These are phyloP conservation scores for Agrypnia vestita DNA, from an alignment of 1,140 invertebrate genomes.

Conservation along the genomic window DNA sequence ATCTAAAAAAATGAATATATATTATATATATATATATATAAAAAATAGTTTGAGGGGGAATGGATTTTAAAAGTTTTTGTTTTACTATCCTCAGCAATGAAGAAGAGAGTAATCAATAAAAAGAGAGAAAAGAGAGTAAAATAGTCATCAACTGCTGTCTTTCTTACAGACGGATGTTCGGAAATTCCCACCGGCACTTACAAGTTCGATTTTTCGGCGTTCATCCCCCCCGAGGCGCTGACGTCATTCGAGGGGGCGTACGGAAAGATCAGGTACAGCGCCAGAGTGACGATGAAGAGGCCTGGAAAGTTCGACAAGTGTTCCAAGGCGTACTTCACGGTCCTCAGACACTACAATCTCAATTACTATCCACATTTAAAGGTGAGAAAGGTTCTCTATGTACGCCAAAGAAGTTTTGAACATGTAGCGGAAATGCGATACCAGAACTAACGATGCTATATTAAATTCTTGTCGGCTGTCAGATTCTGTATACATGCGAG, in stretches of 20 bases:
- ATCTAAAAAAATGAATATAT: too few species aligned
- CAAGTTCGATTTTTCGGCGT: slow-evolving; percentile 23
- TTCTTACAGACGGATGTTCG: not conserved
- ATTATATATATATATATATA: too few species aligned
- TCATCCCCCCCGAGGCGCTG: slow-evolving; percentile 7
- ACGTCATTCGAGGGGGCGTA: slow-evolving; percentile 27
- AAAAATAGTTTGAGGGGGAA: too few species aligned
- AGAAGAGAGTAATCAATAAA: too few species aligned
- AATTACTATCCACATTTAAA: not conserved
- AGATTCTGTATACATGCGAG: too few species aligned
- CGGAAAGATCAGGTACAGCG: slow-evolving; percentile 21
- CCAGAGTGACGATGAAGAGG: slow-evolving; percentile 29
- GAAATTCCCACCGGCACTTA: not conserved
- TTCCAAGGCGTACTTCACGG: not conserved
- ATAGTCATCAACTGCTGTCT: not conserved
- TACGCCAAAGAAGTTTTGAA: too few species aligned
- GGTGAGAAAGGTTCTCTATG: too few species aligned
- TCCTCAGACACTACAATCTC: slow-evolving; percentile 11
- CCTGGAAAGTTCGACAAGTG: not conserved
- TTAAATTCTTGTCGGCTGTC: too few species aligned
- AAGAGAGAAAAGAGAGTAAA: too few species aligned
- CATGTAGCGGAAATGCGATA: too few species aligned
- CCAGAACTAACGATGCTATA: too few species aligned
- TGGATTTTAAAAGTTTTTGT: too few species aligned
- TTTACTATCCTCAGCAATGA: not conserved